A percentile compares a stretch with the other conserved stretches of the same genome.
phyloP scores from a whole-genome alignment of 2,888 invertebrate species.

The Chydorus sphaericus region DNA sequence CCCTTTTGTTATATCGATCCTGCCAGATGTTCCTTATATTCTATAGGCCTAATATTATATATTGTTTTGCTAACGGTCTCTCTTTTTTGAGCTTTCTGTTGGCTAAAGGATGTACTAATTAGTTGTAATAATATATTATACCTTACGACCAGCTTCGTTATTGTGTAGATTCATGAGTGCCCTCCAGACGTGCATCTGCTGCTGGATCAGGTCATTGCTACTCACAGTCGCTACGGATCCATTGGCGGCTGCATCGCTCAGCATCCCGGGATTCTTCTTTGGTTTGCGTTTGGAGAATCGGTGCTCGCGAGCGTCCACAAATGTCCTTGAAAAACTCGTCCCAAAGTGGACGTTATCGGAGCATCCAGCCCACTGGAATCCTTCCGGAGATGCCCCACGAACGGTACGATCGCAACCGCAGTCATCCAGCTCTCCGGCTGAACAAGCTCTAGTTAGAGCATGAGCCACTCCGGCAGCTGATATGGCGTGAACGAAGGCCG shows the following conservation, averaged over 20 bases:
- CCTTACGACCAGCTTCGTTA: slow-evolving; percentile 31
- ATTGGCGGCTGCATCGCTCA: background rate
- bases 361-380: slow-evolving; percentile 30
- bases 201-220: background rate
- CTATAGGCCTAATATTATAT: no score
- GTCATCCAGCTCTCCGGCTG: slow-evolving; percentile 29
- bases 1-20: no score
- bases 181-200: slow-evolving; percentile 20
- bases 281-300: slow-evolving; percentile 20
- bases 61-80: no score
- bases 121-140: no score
- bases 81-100: no score
- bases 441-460: slow-evolving; percentile 32
- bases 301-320: slow-evolving; percentile 26
- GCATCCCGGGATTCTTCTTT: slow-evolving; percentile 13
- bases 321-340: slow-evolving; percentile 26
- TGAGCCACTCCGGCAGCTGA: slow-evolving; percentile 30
- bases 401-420: slow-evolving; percentile 33
- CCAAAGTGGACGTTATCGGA: slow-evolving; percentile 29
- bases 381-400: slow-evolving; percentile 23
- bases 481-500: slow-evolving; percentile 30
- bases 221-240: no score
- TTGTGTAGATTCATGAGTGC: slow-evolving; percentile 31
- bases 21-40: no score
- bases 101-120: no score